A percentile compares a stretch with the other conserved stretches of the same genome.
Evolutionary conservation across 2,113 vertebrate genomes (phyloP).

Genomic region (Protobothrops mucrosquamatus): DNA sequence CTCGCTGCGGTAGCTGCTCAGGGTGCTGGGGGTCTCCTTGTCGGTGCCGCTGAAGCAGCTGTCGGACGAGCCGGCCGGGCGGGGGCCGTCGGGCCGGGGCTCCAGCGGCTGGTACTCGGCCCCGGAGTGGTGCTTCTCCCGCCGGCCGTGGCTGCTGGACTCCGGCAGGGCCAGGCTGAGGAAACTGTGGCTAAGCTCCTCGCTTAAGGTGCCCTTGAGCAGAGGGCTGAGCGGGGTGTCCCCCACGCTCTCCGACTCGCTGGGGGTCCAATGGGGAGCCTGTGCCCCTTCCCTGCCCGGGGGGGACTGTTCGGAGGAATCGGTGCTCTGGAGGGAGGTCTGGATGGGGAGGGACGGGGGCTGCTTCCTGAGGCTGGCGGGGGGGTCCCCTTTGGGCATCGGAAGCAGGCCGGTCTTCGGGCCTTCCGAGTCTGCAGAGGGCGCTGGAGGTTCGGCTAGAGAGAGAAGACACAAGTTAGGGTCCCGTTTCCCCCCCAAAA

Average conservation of each 20-base stretch:
- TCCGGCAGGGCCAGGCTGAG: constrained; percentile 72
- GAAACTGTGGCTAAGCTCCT: constrained; percentile 85
- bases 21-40: constrained; percentile 80
- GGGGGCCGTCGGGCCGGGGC: constrained; percentile 65
- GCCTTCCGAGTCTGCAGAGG: not conserved
- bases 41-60: constrained; percentile 88
- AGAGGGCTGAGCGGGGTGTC: constrained; percentile 85
- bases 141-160: constrained; percentile 28
- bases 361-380: constrained; percentile 16
- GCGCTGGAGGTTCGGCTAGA: not conserved
- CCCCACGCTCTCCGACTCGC: constrained; percentile 75
- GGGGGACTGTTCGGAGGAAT: constrained; percentile 56
- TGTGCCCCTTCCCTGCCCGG: constrained; percentile 33
- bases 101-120: constrained; percentile 63
- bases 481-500: not conserved
- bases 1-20: constrained; percentile 89
- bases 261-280: constrained; percentile 57
- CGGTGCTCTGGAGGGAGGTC: constrained; percentile 57
- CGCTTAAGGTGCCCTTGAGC: constrained; percentile 84
- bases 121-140: constrained; percentile 45
- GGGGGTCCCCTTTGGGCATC: not conserved
- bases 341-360: constrained; percentile 45
- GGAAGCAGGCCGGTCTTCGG: not conserved
- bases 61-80: constrained; percentile 83
- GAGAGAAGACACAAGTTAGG: not conserved